These are phyloP conservation scores for Drosophila melanosoma DNA, from an alignment of 2,888 invertebrate genomes.

Conservation along the genomic window DNA sequence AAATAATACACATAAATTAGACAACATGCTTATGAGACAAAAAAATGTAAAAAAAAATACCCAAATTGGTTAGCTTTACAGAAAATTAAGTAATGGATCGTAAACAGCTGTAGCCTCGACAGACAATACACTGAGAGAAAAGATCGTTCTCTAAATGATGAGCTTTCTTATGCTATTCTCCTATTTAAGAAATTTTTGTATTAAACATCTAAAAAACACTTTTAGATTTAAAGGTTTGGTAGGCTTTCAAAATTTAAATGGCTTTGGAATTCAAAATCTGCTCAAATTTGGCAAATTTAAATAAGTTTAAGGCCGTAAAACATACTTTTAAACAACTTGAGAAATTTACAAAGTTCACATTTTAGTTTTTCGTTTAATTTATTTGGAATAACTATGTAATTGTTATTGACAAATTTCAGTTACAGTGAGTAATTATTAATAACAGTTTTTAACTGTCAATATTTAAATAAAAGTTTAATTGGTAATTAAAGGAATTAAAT, in stretches of 20 bases:
- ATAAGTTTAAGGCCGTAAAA: not conserved
- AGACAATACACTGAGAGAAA: constrained; percentile 57
- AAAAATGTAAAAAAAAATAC: not conserved
- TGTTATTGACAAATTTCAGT: not conserved
- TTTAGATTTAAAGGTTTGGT: no score
- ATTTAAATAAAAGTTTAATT: not conserved
- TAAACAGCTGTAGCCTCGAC: constrained; percentile 34
- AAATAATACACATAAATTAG: constrained; percentile 18
- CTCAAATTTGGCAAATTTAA: not conserved
- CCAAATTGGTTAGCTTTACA: constrained; percentile 18
- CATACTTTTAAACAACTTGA: not conserved
- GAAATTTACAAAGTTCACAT: not conserved
- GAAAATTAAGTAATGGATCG: constrained; percentile 42
- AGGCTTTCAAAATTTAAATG: not conserved
- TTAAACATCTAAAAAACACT: no score
- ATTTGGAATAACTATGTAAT: not conserved
- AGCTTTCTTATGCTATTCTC: constrained; percentile 18
- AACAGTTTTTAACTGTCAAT: not conserved
- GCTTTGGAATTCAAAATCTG: no score
- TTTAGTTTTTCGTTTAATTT: not conserved
- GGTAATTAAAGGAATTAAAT: not conserved
- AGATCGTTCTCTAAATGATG: constrained; percentile 7
- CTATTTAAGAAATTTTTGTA: not conserved
- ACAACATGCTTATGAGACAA: constrained; percentile 51
- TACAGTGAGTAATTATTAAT: not conserved